Conservation (phyloP, 2,113 vertebrate genomes). For the Ovis canadensis region DNA sequence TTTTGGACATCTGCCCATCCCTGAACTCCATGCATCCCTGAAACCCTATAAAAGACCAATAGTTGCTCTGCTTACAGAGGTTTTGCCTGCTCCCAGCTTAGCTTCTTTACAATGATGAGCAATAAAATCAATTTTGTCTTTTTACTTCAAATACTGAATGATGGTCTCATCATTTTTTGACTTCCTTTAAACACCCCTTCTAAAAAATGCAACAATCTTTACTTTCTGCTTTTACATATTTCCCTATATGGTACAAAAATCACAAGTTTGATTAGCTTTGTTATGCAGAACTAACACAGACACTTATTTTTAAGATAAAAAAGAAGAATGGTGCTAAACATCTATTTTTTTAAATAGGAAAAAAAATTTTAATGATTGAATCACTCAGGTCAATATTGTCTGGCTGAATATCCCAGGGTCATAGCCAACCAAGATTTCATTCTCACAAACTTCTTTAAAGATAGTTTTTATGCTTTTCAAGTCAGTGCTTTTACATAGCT, state of each 20-base stretch:
- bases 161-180: not conserved
- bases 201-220: not conserved
- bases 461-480: slow-evolving; percentile 59
- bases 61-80: not conserved
- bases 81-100: not conserved
- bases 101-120: not conserved
- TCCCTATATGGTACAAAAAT: not conserved
- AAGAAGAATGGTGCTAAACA: not conserved
- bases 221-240: not conserved
- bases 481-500: slow-evolving; percentile 59
- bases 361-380: not conserved
- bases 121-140: not conserved
- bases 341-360: not conserved
- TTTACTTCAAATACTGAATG: not conserved
- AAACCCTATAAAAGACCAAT: not conserved
- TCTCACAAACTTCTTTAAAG: slow-evolving; percentile 55
- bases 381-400: not conserved
- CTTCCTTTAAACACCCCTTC: not conserved
- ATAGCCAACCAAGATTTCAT: slow-evolving; percentile 39
- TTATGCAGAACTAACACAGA: not conserved
- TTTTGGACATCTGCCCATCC: not conserved
- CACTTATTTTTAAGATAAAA: slow-evolving; percentile 11
- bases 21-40: not conserved
- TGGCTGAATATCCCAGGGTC: not conserved
- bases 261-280: not conserved